Conservation (phyloP, 2,888 invertebrate species). For the Drosophila stalkeri region DNA sequence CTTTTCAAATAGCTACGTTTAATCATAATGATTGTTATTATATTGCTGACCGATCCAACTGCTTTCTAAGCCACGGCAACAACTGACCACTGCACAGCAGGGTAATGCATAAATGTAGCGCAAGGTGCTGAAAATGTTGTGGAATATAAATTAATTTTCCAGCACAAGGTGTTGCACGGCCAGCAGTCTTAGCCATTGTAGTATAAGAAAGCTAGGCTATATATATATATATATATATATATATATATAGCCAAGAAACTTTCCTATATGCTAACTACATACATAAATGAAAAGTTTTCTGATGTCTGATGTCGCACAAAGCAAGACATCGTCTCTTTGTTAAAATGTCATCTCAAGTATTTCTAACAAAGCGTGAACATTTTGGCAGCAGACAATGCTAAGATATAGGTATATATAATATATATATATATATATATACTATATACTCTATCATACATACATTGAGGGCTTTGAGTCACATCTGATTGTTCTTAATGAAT, state of each 20-base stretch:
- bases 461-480: constrained; percentile 40
- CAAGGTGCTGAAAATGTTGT: constrained; percentile 74
- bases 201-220: constrained; percentile 9
- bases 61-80: constrained; percentile 59
- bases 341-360: constrained; percentile 50
- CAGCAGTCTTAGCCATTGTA: constrained; percentile 40
- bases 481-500: constrained; percentile 78
- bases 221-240: neutral
- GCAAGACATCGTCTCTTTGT: constrained; percentile 7
- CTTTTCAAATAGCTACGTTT: constrained; percentile 85
- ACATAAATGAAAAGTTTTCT: neutral
- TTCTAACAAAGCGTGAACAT: constrained; percentile 66
- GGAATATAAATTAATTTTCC: constrained; percentile 64
- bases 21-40: constrained; percentile 85
- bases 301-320: neutral
- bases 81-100: neutral
- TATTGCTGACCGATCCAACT: constrained; percentile 40
- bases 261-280: neutral
- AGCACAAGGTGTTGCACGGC: constrained; percentile 41
- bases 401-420: constrained; percentile 17
- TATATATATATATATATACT: constrained; percentile 4
- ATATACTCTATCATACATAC: constrained; percentile 1
- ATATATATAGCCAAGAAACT: neutral
- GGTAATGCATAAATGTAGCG: constrained; percentile 40
- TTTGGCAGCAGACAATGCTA: constrained; percentile 57